Evolutionary conservation across 1,140 invertebrate species (phyloP), one percentile per base, ranked within the genome.

Genomic region (Bombus consobrinus): DNA sequence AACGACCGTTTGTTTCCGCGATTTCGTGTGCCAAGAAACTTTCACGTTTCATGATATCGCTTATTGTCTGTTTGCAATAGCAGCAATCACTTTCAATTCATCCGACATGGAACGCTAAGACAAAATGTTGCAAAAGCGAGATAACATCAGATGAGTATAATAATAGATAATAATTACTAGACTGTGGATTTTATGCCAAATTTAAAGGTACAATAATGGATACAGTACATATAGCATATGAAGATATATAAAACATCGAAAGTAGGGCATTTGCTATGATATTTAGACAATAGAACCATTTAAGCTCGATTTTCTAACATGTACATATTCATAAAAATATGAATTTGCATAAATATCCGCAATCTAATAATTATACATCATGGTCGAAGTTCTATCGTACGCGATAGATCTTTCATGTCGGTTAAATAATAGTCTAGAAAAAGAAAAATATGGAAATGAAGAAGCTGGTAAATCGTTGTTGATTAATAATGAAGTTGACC

Each of bases 61-160:
- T 95, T 95, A 95, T 95, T 95, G 94, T 95, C 94, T 93, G 93
- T 94, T 95, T 94, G 94, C 94, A 94, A 95, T 93, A 95, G 94
- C 94, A 95, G 94, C 93, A 89, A 91, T 93, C 92, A 88, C 15
- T 80, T 77, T 87, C 53, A 1, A 72, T 72, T 80, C 62, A 39
- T 81, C 62, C 39, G 71, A 43, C 15, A 13, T 41, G 41, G 18
- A 25, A 12, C 9, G 12, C 9, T 32, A 43, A 53, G 43, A 25
- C 13, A 76, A 59, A 25, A 37, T 8, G 12, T 13, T 25, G 25
- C 25, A 76, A 62, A 18, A 57, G 15, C 37, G 22, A 9, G 10
- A 39, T 39, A 37, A 28, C 37, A 39, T 39, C 37, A 13, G 37
- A 68, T 37, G 18, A 34, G 25, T 28, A 18, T 22, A 53, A 12